These are phyloP conservation scores for Laspeyria flexula DNA, from an alignment of 2,888 invertebrate genomes.

Conservation along the genomic window DNA sequence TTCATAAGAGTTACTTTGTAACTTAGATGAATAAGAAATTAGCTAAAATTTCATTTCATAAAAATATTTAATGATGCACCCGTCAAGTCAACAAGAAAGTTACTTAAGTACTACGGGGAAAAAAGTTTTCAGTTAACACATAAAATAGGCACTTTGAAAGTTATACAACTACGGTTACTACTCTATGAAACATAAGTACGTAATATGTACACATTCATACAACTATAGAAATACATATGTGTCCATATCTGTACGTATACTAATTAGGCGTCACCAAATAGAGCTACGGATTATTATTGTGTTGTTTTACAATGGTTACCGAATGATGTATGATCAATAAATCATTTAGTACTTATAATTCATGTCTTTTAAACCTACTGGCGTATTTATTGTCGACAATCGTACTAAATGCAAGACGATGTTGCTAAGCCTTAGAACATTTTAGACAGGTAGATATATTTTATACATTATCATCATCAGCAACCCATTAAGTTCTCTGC, in stretches of 20 bases:
- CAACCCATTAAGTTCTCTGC: too few species aligned
- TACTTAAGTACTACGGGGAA: too few species aligned
- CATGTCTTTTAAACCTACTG: conserved; percentile 3
- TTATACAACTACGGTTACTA: conserved; percentile 33
- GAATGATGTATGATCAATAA: conserved; percentile 50
- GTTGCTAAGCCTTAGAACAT: background rate
- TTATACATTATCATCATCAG: too few species aligned
- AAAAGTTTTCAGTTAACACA: too few species aligned
- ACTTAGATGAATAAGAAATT: too few species aligned
- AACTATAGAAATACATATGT: conserved; percentile 43
- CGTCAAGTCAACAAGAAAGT: too few species aligned
- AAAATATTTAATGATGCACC: too few species aligned
- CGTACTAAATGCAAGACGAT: background rate
- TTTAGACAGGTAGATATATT: too few species aligned
- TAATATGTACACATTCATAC: conserved; percentile 32
- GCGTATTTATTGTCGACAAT: background rate
- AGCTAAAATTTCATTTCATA: too few species aligned
- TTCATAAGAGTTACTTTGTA: too few species aligned
- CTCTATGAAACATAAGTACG: conserved; percentile 34
- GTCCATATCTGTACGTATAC: conserved; percentile 53
- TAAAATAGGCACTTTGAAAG: too few species aligned
- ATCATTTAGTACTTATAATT: conserved; percentile 29
- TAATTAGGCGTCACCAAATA: conserved; percentile 62
- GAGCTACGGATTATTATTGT: conserved; percentile 54
- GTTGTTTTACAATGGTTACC: conserved; percentile 51